A percentile compares a stretch with the other conserved stretches of the same genome.
Conservation (phyloP, 2,113 vertebrate species). For the Ochotona curzoniae region DNA sequence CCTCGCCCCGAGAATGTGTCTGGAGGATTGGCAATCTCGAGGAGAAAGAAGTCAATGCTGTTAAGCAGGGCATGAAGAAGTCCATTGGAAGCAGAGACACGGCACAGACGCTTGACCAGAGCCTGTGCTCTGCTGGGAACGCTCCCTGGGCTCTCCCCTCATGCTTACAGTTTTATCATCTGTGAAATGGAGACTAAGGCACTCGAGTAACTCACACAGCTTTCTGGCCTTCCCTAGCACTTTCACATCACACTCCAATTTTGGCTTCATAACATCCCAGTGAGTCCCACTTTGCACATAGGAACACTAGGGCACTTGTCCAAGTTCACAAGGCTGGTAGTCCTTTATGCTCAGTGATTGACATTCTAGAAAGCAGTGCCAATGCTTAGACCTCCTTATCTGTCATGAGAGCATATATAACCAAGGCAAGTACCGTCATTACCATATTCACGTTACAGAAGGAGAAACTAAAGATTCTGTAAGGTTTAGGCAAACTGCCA, state of each 20-base stretch:
- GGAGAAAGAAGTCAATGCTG: conserved; percentile 58
- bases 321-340: background rate
- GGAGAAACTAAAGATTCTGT: background rate
- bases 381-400: background rate
- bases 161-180: background rate
- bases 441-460: background rate
- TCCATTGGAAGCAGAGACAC: background rate
- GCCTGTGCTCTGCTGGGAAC: background rate
- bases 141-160: background rate
- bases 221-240: background rate
- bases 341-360: background rate
- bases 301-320: background rate
- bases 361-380: background rate
- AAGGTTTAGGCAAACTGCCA: background rate
- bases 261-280: background rate
- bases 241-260: background rate
- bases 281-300: background rate
- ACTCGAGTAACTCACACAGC: background rate
- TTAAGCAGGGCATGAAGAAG: background rate
- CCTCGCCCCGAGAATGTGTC: conserved; percentile 54
- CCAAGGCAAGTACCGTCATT: background rate
- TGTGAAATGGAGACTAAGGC: background rate
- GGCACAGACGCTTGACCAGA: background rate
- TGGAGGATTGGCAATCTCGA: conserved; percentile 41
- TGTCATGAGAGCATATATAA: background rate